Evolutionary conservation across 1,140 invertebrate genomes (phyloP).

Genomic region (Heliothis subflexa): DNA sequence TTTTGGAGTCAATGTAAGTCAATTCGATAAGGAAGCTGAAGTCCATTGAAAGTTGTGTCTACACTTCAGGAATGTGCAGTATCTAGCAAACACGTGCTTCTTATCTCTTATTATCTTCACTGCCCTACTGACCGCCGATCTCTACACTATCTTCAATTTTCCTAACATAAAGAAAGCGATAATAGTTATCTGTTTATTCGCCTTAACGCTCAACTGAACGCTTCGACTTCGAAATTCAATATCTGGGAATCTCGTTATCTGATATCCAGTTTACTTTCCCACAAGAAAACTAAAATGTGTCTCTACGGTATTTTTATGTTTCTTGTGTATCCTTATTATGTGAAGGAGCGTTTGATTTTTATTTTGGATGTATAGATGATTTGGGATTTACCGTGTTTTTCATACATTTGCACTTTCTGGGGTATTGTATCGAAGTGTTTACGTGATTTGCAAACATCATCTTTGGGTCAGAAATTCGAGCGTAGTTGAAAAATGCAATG

Average conservation of each 20-base stretch:
- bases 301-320: background rate
- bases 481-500: background rate
- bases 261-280: slow-evolving; percentile 53
- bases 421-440: too few species aligned
- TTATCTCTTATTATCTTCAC: slow-evolving; percentile 14
- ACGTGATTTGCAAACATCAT: background rate
- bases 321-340: too few species aligned
- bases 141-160: background rate
- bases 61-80: background rate
- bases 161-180: slow-evolving; percentile 24
- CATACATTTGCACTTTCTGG: background rate
- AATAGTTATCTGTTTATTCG: slow-evolving; percentile 37
- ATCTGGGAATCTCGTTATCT: slow-evolving; percentile 48
- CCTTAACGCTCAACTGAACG: slow-evolving; percentile 37
- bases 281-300: slow-evolving; percentile 47
- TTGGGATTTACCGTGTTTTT: background rate
- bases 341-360: too few species aligned
- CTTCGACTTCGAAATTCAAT: slow-evolving; percentile 41
- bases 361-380: too few species aligned
- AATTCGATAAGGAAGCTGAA: too few species aligned
- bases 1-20: too few species aligned
- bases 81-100: slow-evolving; percentile 12
- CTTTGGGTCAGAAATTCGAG: too few species aligned
- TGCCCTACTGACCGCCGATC: slow-evolving; percentile 30
- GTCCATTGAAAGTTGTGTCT: slow-evolving; percentile 3